Evolutionary conservation across 2,888 invertebrate genomes (phyloP).

Genomic region (Leptinotarsa peninsularis): DNA sequence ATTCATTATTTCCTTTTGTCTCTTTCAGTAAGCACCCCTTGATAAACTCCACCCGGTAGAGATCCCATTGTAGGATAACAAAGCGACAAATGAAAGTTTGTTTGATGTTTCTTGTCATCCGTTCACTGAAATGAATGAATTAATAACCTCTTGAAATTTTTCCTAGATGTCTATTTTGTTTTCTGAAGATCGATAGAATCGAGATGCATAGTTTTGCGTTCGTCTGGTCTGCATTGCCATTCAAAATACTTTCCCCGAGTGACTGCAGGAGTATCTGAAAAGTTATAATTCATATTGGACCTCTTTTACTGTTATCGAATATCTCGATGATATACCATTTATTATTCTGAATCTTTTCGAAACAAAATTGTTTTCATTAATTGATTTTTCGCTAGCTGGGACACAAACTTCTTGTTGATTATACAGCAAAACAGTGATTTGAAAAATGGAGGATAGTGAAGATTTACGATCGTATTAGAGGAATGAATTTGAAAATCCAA

Average conservation of each 20-base stretch:
- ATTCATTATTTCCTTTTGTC: conserved; percentile 7
- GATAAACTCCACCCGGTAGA: conserved; percentile 9
- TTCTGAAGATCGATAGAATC: neutral
- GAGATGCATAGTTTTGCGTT: neutral
- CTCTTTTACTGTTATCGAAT: too few relatives aligned
- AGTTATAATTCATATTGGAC: neutral
- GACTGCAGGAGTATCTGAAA: neutral
- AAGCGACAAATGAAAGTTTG: conserved; percentile 10
- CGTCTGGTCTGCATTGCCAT: neutral
- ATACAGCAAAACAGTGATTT: too few relatives aligned
- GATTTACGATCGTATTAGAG: too few relatives aligned
- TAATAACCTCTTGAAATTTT: neutral
- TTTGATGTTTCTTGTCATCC: conserved; percentile 3
- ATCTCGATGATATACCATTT: too few relatives aligned
- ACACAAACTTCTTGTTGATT: too few relatives aligned
- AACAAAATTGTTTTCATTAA: too few relatives aligned
- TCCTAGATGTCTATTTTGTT: conserved; percentile 1
- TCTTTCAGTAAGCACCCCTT: neutral
- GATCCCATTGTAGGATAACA: conserved; percentile 12
- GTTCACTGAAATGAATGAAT: conserved; percentile 3
- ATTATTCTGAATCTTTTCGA: too few relatives aligned
- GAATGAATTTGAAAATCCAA: too few relatives aligned
- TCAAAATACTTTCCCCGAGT: neutral
- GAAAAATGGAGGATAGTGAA: too few relatives aligned
- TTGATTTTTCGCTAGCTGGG: too few relatives aligned